Percentiles rank a stretch among this genome's conserved stretches.
These are phyloP conservation scores for Auanema freiburgensis DNA, from an alignment of 2,888 invertebrate species.

Conservation along the genomic window DNA sequence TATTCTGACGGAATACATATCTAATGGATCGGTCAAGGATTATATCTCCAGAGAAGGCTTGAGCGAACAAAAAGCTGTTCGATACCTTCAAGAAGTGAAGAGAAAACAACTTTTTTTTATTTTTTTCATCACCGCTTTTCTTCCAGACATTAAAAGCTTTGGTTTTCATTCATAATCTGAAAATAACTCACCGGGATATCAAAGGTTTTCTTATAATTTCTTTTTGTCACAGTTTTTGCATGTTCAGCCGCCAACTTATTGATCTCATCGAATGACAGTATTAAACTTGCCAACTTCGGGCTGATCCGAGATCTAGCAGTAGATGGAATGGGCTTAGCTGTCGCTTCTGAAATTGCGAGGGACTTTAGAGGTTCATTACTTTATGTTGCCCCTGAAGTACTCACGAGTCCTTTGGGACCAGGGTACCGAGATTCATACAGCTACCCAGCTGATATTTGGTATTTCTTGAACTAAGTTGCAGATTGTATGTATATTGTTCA, in stretches of 20 bases:
- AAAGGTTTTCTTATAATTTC: conserved; percentile 25
- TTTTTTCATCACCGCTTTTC: background rate
- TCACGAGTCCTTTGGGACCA: conserved; percentile 41
- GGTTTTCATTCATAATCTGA: conserved; percentile 38
- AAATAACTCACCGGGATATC: conserved; percentile 45
- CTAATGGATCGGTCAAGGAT: conserved; percentile 44
- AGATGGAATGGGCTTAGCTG: conserved; percentile 48
- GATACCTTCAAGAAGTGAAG: conserved; percentile 37
- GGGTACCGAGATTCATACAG: conserved; percentile 45
- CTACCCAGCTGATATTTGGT: conserved; percentile 49
- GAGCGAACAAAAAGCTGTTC: conserved; percentile 36
- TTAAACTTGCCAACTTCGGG: conserved; percentile 51
- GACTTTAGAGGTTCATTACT: conserved; percentile 44
- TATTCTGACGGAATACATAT: conserved; percentile 43
- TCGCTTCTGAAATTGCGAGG: conserved; percentile 44
- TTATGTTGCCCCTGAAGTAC: conserved; percentile 50
- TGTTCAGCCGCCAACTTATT: conserved; percentile 45
- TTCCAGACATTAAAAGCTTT: conserved; percentile 43
- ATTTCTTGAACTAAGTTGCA: background rate
- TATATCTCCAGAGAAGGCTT: conserved; percentile 31
- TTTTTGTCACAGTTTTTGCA: background rate
- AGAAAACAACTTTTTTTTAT: background rate
- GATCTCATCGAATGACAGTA: conserved; percentile 37
- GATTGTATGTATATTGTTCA: background rate
- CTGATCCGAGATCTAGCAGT: conserved; percentile 48